phyloP scores from a whole-genome alignment of 2,888 invertebrate species.

The Ditula angustiorana region DNA sequence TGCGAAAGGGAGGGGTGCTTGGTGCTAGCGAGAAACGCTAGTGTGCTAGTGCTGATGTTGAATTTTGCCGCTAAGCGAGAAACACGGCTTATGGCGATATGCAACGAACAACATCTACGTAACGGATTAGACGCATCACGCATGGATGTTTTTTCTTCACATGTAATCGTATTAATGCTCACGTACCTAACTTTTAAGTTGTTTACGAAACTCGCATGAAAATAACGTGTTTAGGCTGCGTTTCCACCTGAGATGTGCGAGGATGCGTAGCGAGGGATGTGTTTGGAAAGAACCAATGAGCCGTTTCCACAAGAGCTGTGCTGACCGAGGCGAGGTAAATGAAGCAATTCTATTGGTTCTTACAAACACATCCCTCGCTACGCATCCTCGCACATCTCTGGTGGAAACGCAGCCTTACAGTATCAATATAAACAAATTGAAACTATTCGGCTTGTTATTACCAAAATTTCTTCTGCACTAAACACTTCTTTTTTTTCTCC shows the following conservation, averaged over 20 bases:
- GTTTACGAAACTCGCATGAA: not conserved
- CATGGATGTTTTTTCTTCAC: conserved; percentile 1
- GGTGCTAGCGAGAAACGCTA: not conserved
- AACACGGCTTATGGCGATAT: not conserved
- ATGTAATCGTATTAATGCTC: conserved; percentile 7
- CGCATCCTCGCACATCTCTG: too few species aligned
- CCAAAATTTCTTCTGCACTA: not conserved
- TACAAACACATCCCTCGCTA: too few species aligned
- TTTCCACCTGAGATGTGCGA: too few species aligned
- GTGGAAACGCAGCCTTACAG: too few species aligned
- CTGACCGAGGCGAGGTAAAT: too few species aligned
- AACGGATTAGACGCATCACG: conserved; percentile 2
- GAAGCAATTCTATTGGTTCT: too few species aligned
- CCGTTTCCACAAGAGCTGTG: too few species aligned
- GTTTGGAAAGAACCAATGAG: too few species aligned
- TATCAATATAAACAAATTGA: not conserved
- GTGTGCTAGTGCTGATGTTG: not conserved
- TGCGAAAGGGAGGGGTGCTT: not conserved
- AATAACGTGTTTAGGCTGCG: not conserved
- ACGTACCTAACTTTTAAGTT: not conserved
- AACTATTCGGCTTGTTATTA: not conserved
- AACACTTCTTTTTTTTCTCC: too few species aligned
- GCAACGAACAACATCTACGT: not conserved
- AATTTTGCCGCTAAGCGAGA: not conserved
- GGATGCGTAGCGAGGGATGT: too few species aligned